Base-by-base conservation (phyloP, 1,140 invertebrate genomes). In the Diabrotica virgifera region DNA sequence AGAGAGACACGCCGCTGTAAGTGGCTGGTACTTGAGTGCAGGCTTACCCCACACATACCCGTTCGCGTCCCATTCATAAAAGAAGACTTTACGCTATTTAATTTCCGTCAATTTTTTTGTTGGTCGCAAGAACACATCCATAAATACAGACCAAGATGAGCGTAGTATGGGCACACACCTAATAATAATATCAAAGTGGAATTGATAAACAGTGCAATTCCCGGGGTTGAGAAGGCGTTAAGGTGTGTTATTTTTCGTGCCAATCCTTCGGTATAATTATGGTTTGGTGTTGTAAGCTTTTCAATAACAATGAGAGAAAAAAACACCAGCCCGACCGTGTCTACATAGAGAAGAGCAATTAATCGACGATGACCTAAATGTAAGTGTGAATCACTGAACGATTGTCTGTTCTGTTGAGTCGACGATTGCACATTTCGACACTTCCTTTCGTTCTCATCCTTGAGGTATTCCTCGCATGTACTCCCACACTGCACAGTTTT, bases 161-260 rank as follows among this genome's bases (percentile, higher is more conserved):
- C 40, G 40, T 46, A 46, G 40, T 46, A 8, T 46, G 40, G 24
- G 40, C 40, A 46, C 58, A 59, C 58, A 59, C 58, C 58, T 59
- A 59, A 59, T 46, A 46, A 46, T 46, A 46, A 46, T 46, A 46
- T 46, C 40, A 46, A 46, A 46, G 40, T 46, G n/a, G 40, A 46
- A 46, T 46, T 46, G 40, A 46, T 46, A 46, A 10, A 46, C 8
- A 46, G 40, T 46, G 40, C 40, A 46, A 46, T 46, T 46, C 40
- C 40, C 40, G 40, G 40, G 40, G 40, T 46, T 46, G 40, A 46
- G 40, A 37, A 59, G 58, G 58, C 58, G 58, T 59, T 46, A 50
- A 37, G 58, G 58, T 59, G 58, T 59, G 58, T 59, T 46, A 59
- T 59, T 59, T 59, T 59, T 59, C 10, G 14, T 59, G 38, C 58